Evolutionary conservation across 2,888 invertebrate species (phyloP), one percentile per base, ranked within the genome.

Genomic region (Polylopha cassiicola): DNA sequence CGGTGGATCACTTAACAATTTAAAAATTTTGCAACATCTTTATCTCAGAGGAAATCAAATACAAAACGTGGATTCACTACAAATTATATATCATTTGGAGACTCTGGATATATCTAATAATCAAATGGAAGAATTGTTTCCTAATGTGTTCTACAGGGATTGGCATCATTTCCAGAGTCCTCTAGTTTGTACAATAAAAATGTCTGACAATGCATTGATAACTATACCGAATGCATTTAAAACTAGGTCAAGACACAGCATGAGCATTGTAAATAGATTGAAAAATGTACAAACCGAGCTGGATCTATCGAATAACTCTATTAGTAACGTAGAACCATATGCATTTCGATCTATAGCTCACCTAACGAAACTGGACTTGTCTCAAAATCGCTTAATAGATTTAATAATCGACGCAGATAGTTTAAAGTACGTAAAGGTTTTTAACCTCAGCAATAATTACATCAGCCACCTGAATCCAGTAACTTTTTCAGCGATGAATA

Each of bases 61-160:
- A 34, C 47, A 70, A 13, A 63, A 67, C 21, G 64, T 61, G 1
- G 54, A 67, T 20, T 77, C 80, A 0, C 56, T 79, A 0, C 67
- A 73, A 48, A 68, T 72, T 3, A 77, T 82, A 17, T 57, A 61
- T 13, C 77, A 84, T 50, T 63, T 85, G 24, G 69, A 78, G 57
- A 81, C 77, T 0, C 78, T 84, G 17, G 84, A 84, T 39, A 53
- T 82, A 13, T 81, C 84, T 1, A 55, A 52, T 21, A 85, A 85
- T 46, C 52, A 73, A 27, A 46, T 85, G 7, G 59, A 68, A 21
- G 34, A 58, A 20, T 48, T 82, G 13, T 65, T 64, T n/a, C 65
- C 79, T 0, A 53, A 61, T 0, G 50, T 80, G 42, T 67, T 85
- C 11, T 58, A 59, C 1, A 71, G 81, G 38, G 81, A 82, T 47